Percentiles rank a stretch among this genome's conserved stretches.
These are phyloP conservation scores for Cyrtorhinus lividipennis DNA, from an alignment of 1,140 invertebrate species.

Conservation along the genomic window DNA sequence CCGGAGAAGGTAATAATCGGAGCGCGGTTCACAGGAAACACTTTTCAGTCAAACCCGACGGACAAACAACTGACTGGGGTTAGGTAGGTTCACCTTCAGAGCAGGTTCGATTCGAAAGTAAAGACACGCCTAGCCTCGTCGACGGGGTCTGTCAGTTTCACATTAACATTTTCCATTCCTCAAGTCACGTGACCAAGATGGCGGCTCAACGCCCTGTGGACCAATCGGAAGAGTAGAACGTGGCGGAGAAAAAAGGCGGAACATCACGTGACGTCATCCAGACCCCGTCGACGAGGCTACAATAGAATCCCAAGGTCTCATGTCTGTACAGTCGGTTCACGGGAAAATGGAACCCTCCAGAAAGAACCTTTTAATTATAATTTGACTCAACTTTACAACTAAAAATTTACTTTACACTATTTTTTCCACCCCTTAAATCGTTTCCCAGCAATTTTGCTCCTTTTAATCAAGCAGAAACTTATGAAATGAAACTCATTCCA, in stretches of 20 bases:
- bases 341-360: not conserved
- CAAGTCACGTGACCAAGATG: constrained; percentile 3
- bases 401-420: not conserved
- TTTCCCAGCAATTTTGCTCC: not conserved
- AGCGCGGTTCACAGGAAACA: not conserved
- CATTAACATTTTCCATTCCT: constrained; percentile 6
- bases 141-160: not conserved
- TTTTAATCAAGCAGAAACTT: not conserved
- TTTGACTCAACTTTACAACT: not conserved
- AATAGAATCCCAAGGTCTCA: constrained; percentile 1
- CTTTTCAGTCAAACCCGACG: not conserved
- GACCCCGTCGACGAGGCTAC: not conserved
- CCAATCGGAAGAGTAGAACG: not conserved
- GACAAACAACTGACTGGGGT: not conserved
- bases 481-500: not conserved
- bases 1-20: constrained; percentile 3
- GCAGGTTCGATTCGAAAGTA: constrained; percentile 6
- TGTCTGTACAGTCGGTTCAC: not conserved
- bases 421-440: not conserved
- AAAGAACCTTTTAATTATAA: not conserved
- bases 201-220: not conserved
- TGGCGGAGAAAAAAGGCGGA: not conserved
- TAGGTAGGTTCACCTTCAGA: not conserved
- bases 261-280: not conserved
- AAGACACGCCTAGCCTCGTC: not conserved